These are phyloP conservation scores for Lagopus leucura DNA, from an alignment of 2,113 vertebrate species.

Conservation along the genomic window DNA sequence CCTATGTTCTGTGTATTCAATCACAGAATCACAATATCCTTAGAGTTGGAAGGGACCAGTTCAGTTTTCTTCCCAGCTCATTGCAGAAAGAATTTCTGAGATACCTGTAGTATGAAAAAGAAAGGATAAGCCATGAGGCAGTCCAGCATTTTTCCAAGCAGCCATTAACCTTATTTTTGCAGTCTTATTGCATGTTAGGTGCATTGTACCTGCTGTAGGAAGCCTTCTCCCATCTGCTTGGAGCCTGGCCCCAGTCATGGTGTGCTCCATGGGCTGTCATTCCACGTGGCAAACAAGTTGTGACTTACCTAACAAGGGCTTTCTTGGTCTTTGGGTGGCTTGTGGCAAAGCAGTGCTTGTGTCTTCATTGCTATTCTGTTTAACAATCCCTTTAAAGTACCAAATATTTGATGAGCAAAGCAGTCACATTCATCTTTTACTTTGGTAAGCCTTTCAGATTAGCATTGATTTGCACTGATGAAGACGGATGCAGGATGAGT, in stretches of 20 bases:
- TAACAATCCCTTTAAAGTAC: conserved; percentile 36
- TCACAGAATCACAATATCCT: too few relatives aligned
- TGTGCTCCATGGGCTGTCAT: not conserved
- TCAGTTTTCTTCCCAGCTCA: not conserved
- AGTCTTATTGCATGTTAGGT: too few relatives aligned
- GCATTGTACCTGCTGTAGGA: not conserved
- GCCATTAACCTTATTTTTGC: fast-evolving
- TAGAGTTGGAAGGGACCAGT: too few relatives aligned
- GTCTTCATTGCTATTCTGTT: conserved; percentile 49
- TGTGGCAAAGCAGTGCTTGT: not conserved
- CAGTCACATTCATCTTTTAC: conserved; percentile 47
- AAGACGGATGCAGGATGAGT: conserved; percentile 53
- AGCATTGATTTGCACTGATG: conserved; percentile 50
- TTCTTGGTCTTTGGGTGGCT: not conserved
- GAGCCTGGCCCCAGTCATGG: not conserved
- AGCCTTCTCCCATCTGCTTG: conserved; percentile 4
- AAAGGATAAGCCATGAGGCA: not conserved
- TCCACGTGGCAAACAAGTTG: not conserved
- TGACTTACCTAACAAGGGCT: not conserved
- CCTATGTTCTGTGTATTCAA: too few relatives aligned
- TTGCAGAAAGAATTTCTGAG: not conserved
- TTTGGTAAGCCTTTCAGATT: conserved; percentile 26
- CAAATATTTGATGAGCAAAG: conserved; percentile 63
- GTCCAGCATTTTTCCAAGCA: not conserved
- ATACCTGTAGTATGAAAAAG: not conserved